phyloP scores from a whole-genome alignment of 2,113 vertebrate genomes.

The Oncorhynchus gorbuscha region DNA sequence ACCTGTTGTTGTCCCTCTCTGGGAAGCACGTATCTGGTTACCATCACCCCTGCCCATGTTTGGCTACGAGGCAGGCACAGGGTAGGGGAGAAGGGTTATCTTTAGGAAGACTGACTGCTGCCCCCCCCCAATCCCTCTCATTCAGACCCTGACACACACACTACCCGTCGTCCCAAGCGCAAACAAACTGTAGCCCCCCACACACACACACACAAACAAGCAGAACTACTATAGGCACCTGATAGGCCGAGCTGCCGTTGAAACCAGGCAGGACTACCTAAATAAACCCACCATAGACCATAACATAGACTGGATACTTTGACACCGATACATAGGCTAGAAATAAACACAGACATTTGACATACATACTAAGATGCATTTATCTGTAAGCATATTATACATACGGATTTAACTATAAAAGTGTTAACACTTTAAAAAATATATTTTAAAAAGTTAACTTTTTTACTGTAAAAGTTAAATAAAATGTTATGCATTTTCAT shows the following conservation, averaged over 20 bases:
- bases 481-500: neutral
- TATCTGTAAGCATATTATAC: neutral
- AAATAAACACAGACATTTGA: neutral
- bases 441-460: too few species aligned
- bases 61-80: constrained; percentile 59
- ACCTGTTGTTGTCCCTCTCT: constrained; percentile 71
- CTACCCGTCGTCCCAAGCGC: neutral
- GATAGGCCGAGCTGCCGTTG: constrained; percentile 30
- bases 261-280: too few species aligned
- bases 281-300: too few species aligned
- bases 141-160: neutral
- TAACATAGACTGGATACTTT: neutral
- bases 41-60: constrained; percentile 71
- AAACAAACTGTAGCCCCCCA: neutral
- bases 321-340: constrained; percentile 1
- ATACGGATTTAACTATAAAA: neutral
- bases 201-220: constrained; percentile 35
- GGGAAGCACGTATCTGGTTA: constrained; percentile 41
- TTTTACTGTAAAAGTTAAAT: neutral
- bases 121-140: neutral
- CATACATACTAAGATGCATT: neutral
- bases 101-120: constrained; percentile 65
- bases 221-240: constrained; percentile 14
- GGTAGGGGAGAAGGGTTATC: constrained; percentile 59
- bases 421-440: neutral